Percentiles rank a stretch among this genome's conserved stretches.
phyloP scores from a whole-genome alignment of 1,140 invertebrate species.

The Contarinia nasturtii region DNA sequence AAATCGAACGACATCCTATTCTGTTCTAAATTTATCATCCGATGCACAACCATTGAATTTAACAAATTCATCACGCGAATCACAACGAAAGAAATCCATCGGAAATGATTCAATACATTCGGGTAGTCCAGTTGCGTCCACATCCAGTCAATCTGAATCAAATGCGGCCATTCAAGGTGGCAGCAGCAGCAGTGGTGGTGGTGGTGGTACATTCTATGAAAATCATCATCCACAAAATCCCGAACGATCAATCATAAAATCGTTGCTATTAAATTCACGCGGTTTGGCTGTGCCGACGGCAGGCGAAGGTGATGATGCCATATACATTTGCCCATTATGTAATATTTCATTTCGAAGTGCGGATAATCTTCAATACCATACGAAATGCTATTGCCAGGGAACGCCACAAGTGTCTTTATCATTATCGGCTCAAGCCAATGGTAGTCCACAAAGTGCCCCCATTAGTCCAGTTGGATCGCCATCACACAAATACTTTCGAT shows the following conservation, averaged over 20 bases:
- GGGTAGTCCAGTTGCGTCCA: not conserved
- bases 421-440: slow-evolving; percentile 9
- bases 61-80: not conserved
- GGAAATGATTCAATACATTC: slow-evolving; percentile 1
- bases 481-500: slow-evolving; percentile 16
- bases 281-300: slow-evolving; percentile 23
- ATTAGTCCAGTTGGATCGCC: slow-evolving; percentile 19
- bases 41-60: slow-evolving; percentile 3
- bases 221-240: slow-evolving; percentile 26
- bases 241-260: slow-evolving; percentile 66
- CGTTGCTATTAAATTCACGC: slow-evolving; percentile 52
- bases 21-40: not conserved
- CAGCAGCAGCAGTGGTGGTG: too few species aligned
- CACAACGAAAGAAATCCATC: not conserved
- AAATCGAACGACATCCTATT: not conserved
- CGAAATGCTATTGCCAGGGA: slow-evolving; percentile 45
- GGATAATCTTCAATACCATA: slow-evolving; percentile 48
- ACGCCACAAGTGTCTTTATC: not conserved
- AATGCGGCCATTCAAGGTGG: not conserved
- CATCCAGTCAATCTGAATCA: not conserved
- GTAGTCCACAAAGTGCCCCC: slow-evolving; percentile 17
- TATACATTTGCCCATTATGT: slow-evolving; percentile 40
- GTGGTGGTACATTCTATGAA: not conserved
- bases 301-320: slow-evolving; percentile 28
- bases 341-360: slow-evolving; percentile 42